Evolutionary conservation across 1,140 invertebrate genomes (phyloP), one percentile per base, ranked within the genome.

Genomic region (Tachypleus tridentatus): DNA sequence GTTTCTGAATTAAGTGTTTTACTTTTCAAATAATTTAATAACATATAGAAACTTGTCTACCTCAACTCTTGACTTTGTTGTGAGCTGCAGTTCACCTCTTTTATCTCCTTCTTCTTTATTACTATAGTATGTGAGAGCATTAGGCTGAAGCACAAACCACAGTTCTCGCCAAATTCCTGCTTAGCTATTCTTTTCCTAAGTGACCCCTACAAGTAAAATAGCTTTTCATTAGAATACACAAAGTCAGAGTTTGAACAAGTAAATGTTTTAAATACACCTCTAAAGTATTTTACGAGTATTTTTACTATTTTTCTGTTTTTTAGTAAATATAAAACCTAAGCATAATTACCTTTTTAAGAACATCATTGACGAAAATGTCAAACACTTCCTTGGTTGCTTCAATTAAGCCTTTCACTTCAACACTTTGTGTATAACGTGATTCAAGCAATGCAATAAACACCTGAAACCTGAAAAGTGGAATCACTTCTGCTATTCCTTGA

Each of bases 81-180:
- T 82, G 47, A 90, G 79, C 3, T 77, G 60, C 57, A 90, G 83
- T 4, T 81, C 76, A 5, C 86, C 87, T 69, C 85, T 85, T 56
- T 83, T 77, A 48, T 88, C 86, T 70, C 83, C 86, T 74, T 88
- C 85, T 4, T 83, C 82, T 5, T 82, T 82, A 71, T 82, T 83
- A 75, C 87, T 86, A 75, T 85, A 90, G 73, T 88, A 90, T 0
- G 79, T 81, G n/a, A 90, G 77, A 68, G 85, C 83, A 47, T 82
- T 84, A 4, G 87, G 86, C 64, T 84, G 83, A 4, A 91, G 76
- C 3, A 89, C 85, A 74, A 89, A 88, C 85, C 87, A 89, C 73
- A 87, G 85, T 66, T 87, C 87, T n/a, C 84, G 80, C 77, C 87
- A 83, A 3, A 84, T 86, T 7, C 86, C 86, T 61, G 5, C 88